Percentiles rank a stretch among this genome's conserved stretches.
Conservation (phyloP, 2,888 invertebrate genomes). For the Zygaena filipendulae region DNA sequence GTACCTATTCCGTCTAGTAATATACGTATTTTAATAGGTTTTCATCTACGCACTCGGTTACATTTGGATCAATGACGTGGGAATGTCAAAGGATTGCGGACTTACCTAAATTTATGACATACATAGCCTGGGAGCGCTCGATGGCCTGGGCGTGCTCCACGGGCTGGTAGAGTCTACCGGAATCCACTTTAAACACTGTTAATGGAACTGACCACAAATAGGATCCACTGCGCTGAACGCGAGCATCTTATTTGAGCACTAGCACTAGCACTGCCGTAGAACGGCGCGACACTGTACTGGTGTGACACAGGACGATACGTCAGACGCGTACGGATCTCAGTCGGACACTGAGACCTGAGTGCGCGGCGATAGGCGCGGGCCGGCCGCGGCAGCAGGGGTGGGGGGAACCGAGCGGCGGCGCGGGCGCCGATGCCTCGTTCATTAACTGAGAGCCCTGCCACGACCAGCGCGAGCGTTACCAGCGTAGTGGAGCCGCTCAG, state of each 20-base stretch:
- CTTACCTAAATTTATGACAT: constrained; percentile 69
- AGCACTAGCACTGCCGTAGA: constrained; percentile 36
- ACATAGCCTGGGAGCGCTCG: constrained; percentile 67
- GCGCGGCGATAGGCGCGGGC: constrained; percentile 18
- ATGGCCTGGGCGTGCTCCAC: constrained; percentile 63
- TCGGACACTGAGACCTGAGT: constrained; percentile 39
- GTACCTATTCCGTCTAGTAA: constrained; percentile 53
- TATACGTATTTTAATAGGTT: constrained; percentile 53
- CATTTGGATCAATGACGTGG: too few species aligned
- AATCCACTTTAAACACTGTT: constrained; percentile 59
- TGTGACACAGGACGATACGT: constrained; percentile 29
- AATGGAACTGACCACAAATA: constrained; percentile 45
- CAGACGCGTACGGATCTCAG: constrained; percentile 42
- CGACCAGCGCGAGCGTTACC: neutral
- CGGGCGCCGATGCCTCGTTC: constrained; percentile 18
- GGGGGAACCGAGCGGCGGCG: constrained; percentile 12
- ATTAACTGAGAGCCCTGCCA: neutral
- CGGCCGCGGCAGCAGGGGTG: constrained; percentile 19
- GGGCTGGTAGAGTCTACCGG: constrained; percentile 61
- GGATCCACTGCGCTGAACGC: constrained; percentile 50
- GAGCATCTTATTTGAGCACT: constrained; percentile 51
- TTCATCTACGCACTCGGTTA: too few species aligned
- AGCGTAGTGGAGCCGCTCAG: neutral
- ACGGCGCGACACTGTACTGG: constrained; percentile 30
- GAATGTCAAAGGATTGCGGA: constrained; percentile 41